Base-by-base conservation (phyloP, 2,113 vertebrate genomes). In the Semnornis frantzii region DNA sequence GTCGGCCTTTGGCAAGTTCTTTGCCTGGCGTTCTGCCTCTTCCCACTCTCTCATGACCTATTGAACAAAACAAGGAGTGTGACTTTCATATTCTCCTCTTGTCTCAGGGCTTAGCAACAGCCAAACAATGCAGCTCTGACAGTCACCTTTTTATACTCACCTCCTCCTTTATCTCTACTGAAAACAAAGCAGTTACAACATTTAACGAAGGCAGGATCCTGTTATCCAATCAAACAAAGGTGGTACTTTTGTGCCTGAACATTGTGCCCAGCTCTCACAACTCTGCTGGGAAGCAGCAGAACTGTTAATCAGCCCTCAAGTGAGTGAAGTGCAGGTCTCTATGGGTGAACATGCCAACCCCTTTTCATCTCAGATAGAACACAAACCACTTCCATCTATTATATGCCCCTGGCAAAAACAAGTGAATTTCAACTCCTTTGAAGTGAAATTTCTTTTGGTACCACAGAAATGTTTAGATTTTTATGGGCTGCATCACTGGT, bases 41-140 rank as follows among this genome's bases (percentile, higher is more conserved):
- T 99, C 99, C 99, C 99, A 99, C 96, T 99, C 99, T 81, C 99
- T 98, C 99, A 99, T 99, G 97, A 99, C 99, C 99, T 99, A 94
- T 90, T 1, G 58, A 89, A 73, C 24, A 92, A 77, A 89, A 76
- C 33, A 79, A 63, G 27, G 46, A 92, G 24, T 1, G 5, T 87
- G 70, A 94, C 57, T 92, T 92, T 65, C 6, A 1, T 39, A 60
- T 92, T 95, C 77, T 77, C 54, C 73, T 74, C 48, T 72, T 28
- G n/a, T 94, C 69, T 87, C 71, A 57, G 28, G 12, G 19, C 60
- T 91, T 83, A 93, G 54, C 54, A 81, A 62, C n/a, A 86, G 60
- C 27, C 27, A 90, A 73, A 37, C 62, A 82, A 31, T 62, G 62
- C 30, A 62, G 50, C 70, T 78, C 33, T 2, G 3, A 60, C 24